Conservation (phyloP, 2,888 invertebrate genomes). For the Dyspetes luteomarginatus region DNA sequence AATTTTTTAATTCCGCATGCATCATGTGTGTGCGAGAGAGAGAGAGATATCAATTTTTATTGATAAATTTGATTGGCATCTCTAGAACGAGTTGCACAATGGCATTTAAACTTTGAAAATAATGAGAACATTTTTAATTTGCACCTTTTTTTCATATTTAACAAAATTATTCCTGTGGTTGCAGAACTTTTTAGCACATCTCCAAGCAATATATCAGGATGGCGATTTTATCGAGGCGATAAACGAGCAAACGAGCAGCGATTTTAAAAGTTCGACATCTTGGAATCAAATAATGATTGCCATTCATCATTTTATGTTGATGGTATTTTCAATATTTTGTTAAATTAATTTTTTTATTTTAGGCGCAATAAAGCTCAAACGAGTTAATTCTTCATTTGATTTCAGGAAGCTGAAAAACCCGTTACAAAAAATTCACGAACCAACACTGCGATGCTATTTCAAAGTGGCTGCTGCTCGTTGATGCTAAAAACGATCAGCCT, state of each 20-base stretch:
- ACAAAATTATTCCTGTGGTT: background rate
- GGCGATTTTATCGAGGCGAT: slow-evolving; percentile 46
- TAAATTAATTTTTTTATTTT: background rate
- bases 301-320: slow-evolving; percentile 35
- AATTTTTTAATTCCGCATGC: too few relatives aligned
- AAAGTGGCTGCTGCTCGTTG: slow-evolving; percentile 77
- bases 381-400: slow-evolving; percentile 59
- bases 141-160: background rate
- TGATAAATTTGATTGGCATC: too few relatives aligned
- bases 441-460: slow-evolving; percentile 82
- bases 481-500: slow-evolving; percentile 60
- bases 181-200: slow-evolving; percentile 39
- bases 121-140: too few relatives aligned
- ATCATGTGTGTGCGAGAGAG: too few relatives aligned
- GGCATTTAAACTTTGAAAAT: too few relatives aligned
- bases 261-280: slow-evolving; percentile 11
- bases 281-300: slow-evolving; percentile 59
- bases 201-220: slow-evolving; percentile 35
- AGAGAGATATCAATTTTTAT: too few relatives aligned
- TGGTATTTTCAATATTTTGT: slow-evolving; percentile 21
- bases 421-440: slow-evolving; percentile 70
- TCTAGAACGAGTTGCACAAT: too few relatives aligned
- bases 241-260: slow-evolving; percentile 21
- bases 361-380: background rate
- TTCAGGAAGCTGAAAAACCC: slow-evolving; percentile 83